Evolutionary conservation across 1,140 invertebrate genomes (phyloP), one percentile per base, ranked within the genome.

Genomic region (Anastrepha obliqua): DNA sequence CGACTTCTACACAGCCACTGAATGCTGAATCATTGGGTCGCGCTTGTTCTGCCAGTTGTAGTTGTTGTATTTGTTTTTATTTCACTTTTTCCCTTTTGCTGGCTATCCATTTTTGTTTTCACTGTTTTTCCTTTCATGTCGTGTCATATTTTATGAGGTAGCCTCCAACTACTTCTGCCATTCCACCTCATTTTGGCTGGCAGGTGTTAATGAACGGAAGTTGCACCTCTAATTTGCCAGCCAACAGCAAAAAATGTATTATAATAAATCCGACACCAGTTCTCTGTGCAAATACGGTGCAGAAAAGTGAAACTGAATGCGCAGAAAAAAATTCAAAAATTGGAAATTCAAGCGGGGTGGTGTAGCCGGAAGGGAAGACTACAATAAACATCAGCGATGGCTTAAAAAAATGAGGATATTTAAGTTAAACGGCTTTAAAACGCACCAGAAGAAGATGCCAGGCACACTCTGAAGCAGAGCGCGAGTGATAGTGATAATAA

Each of bases 131-230:
- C 20, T 55, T 51, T 51, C 13, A 81, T 9, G 74, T n/a, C 11
- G 70, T 74, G 20, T 74, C 15, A 20, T 74, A 5, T 74, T 74
- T 74, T 17, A 74, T 17, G 44, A 74, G 70, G 20, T 47, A 13
- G 42, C 44, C 8, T 4, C 20, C 70, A 44, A 15, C 47, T 74
- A 29, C 6, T 47, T n/a, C 4, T 74, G 4, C 6, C 47, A 15
- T 47, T n/a, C 17, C 44, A 44, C 15, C 64, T 39, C 64, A 67
- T 44, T 44, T 74, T 47, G 47, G 70, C 44, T 42, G 44, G 74
- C 74, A 81, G 74, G 74, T 81, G 74, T 81, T 81, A 81, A 55
- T 55, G n/a, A 81, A 15, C 39, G 47, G 47, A 81, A 58, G 74
- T 55, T 55, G 47, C 47, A 81, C 47, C 74, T 55, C 47, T 81